A percentile compares a stretch with the other conserved stretches of the same genome.
Conservation (phyloP, 2,888 invertebrate species). For the Metacarcinus magister region DNA sequence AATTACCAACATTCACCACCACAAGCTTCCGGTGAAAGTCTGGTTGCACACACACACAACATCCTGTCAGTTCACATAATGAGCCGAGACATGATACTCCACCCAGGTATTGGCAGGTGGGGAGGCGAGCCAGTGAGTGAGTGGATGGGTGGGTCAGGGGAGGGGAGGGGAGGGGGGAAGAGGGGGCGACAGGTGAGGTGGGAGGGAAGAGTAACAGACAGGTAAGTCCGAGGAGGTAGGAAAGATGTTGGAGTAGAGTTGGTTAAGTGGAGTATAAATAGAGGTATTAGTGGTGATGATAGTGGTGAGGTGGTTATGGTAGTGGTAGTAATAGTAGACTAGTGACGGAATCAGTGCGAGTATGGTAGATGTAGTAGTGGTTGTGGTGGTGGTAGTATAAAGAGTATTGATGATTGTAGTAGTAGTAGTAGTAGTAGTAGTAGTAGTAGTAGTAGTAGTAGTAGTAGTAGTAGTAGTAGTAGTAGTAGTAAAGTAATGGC, state of each 20-base stretch:
- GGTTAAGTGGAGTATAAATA: not conserved
- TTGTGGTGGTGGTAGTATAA: not conserved
- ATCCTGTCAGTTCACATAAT: conserved; percentile 19
- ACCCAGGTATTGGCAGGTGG: not conserved
- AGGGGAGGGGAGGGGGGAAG: not conserved
- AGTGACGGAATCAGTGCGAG: not conserved
- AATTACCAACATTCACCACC: conserved; percentile 3
- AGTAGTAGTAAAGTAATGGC: not conserved
- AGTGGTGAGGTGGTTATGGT: not conserved
- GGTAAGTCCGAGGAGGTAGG: not conserved
- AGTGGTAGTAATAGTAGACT: conserved; percentile 3
- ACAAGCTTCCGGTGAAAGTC: conserved; percentile 41
- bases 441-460: not conserved
- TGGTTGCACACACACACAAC: conserved; percentile 11
- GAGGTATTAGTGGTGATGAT: not conserved
- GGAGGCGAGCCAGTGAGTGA: not conserved
- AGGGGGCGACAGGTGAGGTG: not conserved
- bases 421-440: conserved; percentile 28
- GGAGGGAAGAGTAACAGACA: not conserved
- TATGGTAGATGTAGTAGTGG: not conserved
- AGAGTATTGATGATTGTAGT: conserved; percentile 17
- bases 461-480: not conserved
- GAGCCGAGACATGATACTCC: not conserved
- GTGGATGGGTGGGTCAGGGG: not conserved
- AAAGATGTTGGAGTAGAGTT: not conserved